Percentiles rank a stretch among this genome's conserved stretches.
phyloP scores from a whole-genome alignment of 1,140 invertebrate genomes.

The Macrocentrus cingulum region DNA sequence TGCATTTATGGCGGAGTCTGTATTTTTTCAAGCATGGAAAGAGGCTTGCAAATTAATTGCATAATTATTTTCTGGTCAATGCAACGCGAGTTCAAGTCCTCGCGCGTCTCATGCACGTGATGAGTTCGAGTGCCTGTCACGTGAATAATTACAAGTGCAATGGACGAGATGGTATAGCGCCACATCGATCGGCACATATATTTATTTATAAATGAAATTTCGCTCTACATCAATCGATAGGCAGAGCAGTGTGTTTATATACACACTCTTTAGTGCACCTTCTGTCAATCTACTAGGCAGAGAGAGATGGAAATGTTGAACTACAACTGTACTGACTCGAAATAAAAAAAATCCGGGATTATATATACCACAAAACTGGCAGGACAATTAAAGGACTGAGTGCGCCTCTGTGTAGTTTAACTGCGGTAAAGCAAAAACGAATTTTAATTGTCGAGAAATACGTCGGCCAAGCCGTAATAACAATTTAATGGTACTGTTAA shows the following conservation, averaged over 20 bases:
- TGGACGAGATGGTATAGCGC: constrained; percentile 10
- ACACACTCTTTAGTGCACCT: neutral
- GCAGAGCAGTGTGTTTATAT: neutral
- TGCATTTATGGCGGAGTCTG: too few species aligned
- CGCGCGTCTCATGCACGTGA: neutral
- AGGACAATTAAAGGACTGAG: neutral
- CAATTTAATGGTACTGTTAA: constrained; percentile 17
- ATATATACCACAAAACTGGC: too few species aligned
- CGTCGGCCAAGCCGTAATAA: constrained; percentile 10
- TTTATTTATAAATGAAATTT: constrained; percentile 25
- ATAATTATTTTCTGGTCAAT: too few species aligned
- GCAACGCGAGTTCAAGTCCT: too few species aligned
- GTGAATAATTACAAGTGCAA: constrained; percentile 23
- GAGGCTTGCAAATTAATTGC: too few species aligned
- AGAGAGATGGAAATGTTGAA: too few species aligned
- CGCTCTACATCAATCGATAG: neutral
- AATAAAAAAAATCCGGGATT: too few species aligned
- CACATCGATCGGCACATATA: constrained; percentile 18
- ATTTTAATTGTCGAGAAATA: constrained; percentile 13
- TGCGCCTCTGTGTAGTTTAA: neutral
- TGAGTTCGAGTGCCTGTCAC: neutral
- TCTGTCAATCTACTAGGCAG: too few species aligned
- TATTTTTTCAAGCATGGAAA: too few species aligned
- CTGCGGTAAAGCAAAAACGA: constrained; percentile 4
- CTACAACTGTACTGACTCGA: too few species aligned